These are phyloP conservation scores for Mimachlamys varia DNA, from an alignment of 2,888 invertebrate genomes.

Conservation along the genomic window DNA sequence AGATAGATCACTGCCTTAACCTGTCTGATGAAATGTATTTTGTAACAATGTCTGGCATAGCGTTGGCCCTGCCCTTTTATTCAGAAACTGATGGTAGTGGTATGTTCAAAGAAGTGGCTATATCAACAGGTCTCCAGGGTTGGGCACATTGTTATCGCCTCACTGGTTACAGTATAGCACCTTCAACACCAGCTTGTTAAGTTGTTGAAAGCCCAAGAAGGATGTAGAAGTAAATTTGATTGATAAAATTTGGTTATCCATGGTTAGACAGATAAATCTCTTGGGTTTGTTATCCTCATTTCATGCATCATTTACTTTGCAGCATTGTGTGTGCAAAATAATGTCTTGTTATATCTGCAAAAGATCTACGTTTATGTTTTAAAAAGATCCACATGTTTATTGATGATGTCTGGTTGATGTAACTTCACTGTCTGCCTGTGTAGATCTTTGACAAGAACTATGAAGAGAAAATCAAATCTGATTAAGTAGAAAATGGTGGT, in stretches of 20 bases:
- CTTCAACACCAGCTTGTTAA: neutral
- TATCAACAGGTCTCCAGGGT: slow-evolving; percentile 8
- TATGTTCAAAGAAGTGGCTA: neutral
- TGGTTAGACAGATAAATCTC: neutral
- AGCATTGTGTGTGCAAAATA: neutral
- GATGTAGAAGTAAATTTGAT: neutral
- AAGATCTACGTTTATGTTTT: neutral
- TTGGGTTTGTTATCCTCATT: neutral
- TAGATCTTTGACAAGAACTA: no score
- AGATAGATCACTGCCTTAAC: neutral
- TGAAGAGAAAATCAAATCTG: no score
- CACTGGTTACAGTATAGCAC: neutral
- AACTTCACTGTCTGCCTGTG: no score
- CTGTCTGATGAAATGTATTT: neutral
- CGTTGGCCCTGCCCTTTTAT: neutral
- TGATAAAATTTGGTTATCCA: slow-evolving; percentile 31
- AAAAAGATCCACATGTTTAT: no score
- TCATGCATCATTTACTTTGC: neutral
- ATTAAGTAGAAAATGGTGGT: no score
- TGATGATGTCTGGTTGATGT: no score
- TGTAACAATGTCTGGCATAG: neutral
- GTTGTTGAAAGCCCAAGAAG: slow-evolving; percentile 21
- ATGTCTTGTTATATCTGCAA: neutral
- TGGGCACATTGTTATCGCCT: neutral
- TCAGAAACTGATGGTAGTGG: slow-evolving; percentile 12